A percentile compares a stretch with the other conserved stretches of the same genome.
Evolutionary conservation across 2,797 vertebrate species (phyloP).

Genomic region (Bradypodion ventrale): DNA sequence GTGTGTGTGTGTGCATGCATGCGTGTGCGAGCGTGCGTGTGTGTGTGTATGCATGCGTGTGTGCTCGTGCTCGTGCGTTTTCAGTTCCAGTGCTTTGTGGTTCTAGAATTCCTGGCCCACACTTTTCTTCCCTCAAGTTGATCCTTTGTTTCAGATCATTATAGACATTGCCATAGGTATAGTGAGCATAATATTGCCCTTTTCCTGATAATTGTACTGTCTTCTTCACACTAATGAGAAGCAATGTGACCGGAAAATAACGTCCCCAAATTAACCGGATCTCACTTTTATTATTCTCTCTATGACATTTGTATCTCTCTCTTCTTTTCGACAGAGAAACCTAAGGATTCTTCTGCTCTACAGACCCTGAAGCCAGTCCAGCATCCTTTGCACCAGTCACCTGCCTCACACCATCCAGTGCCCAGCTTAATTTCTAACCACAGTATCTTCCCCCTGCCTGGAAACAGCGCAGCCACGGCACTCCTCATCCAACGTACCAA

Average conservation of each 20-base stretch:
- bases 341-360: slow-evolving; percentile 83
- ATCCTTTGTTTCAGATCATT: background rate
- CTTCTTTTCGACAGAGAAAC: slow-evolving; percentile 82
- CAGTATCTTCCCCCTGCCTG: slow-evolving; percentile 84
- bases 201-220: background rate
- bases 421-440: slow-evolving; percentile 89
- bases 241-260: background rate
- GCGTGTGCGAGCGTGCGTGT: too few species aligned
- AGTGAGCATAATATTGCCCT: background rate
- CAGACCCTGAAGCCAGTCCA: slow-evolving; percentile 73
- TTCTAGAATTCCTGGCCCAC: background rate
- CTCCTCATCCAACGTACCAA: slow-evolving; percentile 90
- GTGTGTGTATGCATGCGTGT: too few species aligned
- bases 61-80: too few species aligned
- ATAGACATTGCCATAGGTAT: background rate
- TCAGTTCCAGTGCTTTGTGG: background rate
- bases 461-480: slow-evolving; percentile 78
- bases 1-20: too few species aligned
- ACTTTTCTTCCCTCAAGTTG: background rate
- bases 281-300: too few species aligned
- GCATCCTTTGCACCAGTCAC: slow-evolving; percentile 81
- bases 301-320: background rate
- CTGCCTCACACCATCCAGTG: slow-evolving; percentile 82
- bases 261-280: background rate
- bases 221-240: background rate